Evolutionary conservation across 1,140 invertebrate species (phyloP).

Genomic region (Lepidurus arcticus): DNA sequence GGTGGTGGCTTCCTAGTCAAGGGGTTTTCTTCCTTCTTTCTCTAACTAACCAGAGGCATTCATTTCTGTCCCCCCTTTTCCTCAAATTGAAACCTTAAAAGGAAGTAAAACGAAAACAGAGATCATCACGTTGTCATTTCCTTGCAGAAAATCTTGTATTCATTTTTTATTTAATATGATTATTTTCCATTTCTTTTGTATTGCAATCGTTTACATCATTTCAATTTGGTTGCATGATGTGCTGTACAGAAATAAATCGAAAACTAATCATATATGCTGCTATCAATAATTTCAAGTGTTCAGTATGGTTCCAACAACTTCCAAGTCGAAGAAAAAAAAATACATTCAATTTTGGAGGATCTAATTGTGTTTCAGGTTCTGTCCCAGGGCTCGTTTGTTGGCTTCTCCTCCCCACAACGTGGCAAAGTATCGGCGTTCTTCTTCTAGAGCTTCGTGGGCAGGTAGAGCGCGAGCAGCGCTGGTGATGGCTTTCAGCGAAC

Average conservation of each 20-base stretch:
- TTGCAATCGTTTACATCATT: neutral
- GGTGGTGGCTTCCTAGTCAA: neutral
- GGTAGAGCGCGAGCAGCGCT: conserved; percentile 37
- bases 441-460: conserved; percentile 40
- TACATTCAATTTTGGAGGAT: neutral
- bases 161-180: neutral
- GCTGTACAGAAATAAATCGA: conserved; percentile 15
- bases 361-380: conserved; percentile 43
- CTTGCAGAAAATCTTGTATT: neutral
- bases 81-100: neutral
- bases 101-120: neutral
- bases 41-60: neutral
- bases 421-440: conserved; percentile 47
- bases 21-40: neutral
- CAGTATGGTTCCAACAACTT: conserved; percentile 8
- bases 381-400: conserved; percentile 44
- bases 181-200: neutral
- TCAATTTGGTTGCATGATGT: neutral
- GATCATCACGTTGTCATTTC: neutral
- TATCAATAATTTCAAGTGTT: conserved; percentile 22
- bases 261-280: neutral
- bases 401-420: conserved; percentile 48
- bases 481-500: conserved; percentile 47
- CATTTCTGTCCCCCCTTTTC: neutral
- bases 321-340: conserved; percentile 25